Base-by-base conservation (phyloP, 2,888 invertebrate genomes). In the Allacma fusca region DNA sequence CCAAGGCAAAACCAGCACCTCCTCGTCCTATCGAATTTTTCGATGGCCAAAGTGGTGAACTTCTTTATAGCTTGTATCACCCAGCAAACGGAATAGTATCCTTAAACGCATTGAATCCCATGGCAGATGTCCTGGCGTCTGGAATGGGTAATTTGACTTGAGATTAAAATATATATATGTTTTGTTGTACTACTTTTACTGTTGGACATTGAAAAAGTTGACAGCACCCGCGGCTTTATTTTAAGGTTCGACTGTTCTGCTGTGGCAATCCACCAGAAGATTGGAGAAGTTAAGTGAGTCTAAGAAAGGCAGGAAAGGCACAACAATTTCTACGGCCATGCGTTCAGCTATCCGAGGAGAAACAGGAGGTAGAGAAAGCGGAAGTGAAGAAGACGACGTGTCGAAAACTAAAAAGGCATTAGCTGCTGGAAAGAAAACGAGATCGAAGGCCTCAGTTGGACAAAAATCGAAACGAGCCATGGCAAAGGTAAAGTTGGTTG, bases 91-190 rank as follows among this genome's bases (percentile, higher is more conserved):
- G 68, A 19, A 80, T 84, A 28, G 78, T 80, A n/a, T 82, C 81
- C 28, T 72, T 83, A 1, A 81, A 81, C 69, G 76, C 64, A 5
- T 83, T 82, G 40, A 83, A 83, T 64, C 67, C 76, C 1, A 81
- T 81, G n/a, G 84, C 82, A 34, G 81, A 84, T 59, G 65, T 80
- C 12, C 77, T 84, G 16, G 83, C 84, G 0, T 81, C 82, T 57
- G 79, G 78, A 77, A 80, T 82, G 80, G 81, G 83, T 83, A 79
- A 62, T 78, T 65, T 70, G 21, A 24, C 19, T 71, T 24, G 2
- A 71, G 71, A 29, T 16, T 28, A n/a, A n/a, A n/a, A n/a, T n/a
- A n/a, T n/a, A n/a, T n/a, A n/a, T n/a, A n/a, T n/a, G n/a, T n/a
- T n/a, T 34, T 16, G 40, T 16, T 77, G 26, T 24, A 64, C 19